Evolutionary conservation across 2,888 invertebrate species (phyloP), one percentile per base, ranked within the genome.

Genomic region (Gari tellinella): DNA sequence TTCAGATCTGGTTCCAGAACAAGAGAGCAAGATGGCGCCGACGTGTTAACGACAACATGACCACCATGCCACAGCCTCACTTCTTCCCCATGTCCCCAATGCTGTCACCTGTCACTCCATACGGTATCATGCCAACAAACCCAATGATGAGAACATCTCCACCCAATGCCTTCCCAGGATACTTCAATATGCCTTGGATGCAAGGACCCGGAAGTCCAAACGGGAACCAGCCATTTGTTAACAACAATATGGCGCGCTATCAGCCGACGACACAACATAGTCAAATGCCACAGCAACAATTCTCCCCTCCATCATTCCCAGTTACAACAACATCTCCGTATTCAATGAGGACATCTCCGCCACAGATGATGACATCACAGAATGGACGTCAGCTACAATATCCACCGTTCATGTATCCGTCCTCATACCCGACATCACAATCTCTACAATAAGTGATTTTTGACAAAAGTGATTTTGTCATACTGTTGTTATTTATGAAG

Each of bases 1-100:
- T 53, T 31, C 63, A 86, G 84, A 80, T 86, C 38, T 86, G 84
- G 84, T 86, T 86, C 72, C 84, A 84, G 60, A 86, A 86, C 80
- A 86, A 86, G 72, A 58, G 86, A 62, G 86, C 86, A 21, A 73
- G 86, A 65, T 86, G 86, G 84, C 81, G 84, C 60, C 70, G 80
- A 40, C 75, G 84, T 38, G 81, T 70, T 14, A 79, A 79, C 57
- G 83, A 84, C 57, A 84, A 78, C 61, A 63, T 79, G 51, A 74
- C 80, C 49, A 48, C 38, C 21, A 64, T 48, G 46, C 72, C 73
- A 19, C 72, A 62, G 8, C 74, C 65, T 14, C 49, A n/a, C n/a
- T 56, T 78, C 49, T 53, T 79, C 25, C 68, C 48, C 15, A 61
- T 81, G 66, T 76, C 84, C 12, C 78, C 82, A 2, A 68, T 83